Evolutionary conservation across 2,888 invertebrate species (phyloP).

Genomic region (Nomada hirtipes): DNA sequence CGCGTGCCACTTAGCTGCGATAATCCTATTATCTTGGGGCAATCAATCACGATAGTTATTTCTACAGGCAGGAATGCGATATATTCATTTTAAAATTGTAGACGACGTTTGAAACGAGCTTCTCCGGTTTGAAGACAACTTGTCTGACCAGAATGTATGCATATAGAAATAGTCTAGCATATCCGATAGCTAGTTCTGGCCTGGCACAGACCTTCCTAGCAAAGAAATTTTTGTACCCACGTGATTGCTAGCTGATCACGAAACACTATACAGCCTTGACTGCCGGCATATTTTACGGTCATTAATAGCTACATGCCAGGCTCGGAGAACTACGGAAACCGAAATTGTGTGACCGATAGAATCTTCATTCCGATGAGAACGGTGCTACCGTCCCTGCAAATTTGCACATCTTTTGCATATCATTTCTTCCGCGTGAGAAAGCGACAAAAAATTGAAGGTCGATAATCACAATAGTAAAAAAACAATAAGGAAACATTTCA

Average conservation of each 20-base stretch:
- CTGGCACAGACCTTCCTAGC: constrained; percentile 51
- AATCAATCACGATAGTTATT: neutral
- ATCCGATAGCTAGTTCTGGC: constrained; percentile 26
- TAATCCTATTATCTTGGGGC: constrained; percentile 5
- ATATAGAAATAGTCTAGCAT: constrained; percentile 54
- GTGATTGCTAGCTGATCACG: constrained; percentile 47
- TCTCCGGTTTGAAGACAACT: neutral
- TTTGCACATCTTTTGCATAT: neutral
- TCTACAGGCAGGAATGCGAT: too few species aligned
- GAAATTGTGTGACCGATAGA: neutral
- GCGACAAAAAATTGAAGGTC: neutral
- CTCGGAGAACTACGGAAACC: neutral
- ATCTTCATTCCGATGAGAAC: neutral
- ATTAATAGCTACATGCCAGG: neutral
- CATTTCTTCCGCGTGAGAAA: neutral
- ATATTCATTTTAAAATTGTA: constrained; percentile 2
- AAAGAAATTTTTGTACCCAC: constrained; percentile 51
- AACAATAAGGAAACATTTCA: neutral
- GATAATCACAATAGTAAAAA: neutral
- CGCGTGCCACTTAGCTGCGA: neutral
- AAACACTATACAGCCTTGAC: constrained; percentile 44
- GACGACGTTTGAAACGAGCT: neutral
- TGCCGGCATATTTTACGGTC: constrained; percentile 13
- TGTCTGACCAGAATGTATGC: neutral
- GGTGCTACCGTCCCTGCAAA: neutral